These are phyloP conservation scores for Chiroxiphia lanceolata DNA, from an alignment of 2,797 vertebrate species.

Conservation along the genomic window DNA sequence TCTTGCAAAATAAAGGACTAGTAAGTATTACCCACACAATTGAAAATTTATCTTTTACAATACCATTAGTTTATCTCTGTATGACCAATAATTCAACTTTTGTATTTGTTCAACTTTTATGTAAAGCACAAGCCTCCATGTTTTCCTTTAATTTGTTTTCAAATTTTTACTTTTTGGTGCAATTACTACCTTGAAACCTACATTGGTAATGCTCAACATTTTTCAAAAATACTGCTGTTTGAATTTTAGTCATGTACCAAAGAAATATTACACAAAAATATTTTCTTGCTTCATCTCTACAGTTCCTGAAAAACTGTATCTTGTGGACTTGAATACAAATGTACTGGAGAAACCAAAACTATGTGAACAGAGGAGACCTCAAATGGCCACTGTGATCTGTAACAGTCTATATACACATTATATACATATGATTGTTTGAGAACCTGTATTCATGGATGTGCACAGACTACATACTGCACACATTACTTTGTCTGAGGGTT, in stretches of 20 bases:
- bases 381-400: neutral
- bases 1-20: neutral
- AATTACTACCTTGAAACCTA: conserved; percentile 9
- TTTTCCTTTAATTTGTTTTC: neutral
- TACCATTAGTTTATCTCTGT: neutral
- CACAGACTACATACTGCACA: neutral
- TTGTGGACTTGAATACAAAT: neutral
- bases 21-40: neutral
- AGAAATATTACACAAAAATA: conserved; percentile 61
- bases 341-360: neutral
- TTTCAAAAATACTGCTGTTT: conserved; percentile 65
- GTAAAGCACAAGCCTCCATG: neutral
- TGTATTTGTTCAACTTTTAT: neutral
- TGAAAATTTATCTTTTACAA: neutral
- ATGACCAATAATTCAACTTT: neutral
- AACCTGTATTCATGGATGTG: neutral
- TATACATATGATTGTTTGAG: neutral
- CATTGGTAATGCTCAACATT: conserved; percentile 24
- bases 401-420: neutral
- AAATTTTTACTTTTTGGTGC: neutral
- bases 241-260: conserved; percentile 58
- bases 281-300: conserved; percentile 15
- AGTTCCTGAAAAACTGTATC: neutral
- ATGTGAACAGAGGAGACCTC: neutral
- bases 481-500: neutral